A percentile compares a stretch with the other conserved stretches of the same genome.
Evolutionary conservation across 2,888 invertebrate species (phyloP).

Genomic region (Pilophorus perplexus): DNA sequence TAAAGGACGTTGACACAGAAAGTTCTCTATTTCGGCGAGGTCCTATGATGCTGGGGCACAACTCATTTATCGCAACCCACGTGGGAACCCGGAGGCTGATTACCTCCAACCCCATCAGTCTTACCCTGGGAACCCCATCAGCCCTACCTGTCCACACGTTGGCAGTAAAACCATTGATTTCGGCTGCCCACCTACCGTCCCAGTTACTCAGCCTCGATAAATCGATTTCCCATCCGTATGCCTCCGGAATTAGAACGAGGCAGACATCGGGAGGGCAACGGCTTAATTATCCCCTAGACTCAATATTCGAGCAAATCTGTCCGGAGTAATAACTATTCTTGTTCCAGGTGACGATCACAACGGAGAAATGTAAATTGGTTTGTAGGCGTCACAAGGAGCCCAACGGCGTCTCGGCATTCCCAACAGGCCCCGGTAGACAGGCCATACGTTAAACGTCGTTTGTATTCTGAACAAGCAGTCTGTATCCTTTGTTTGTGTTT

Average conservation of each 20-base stretch:
- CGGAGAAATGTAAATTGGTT: too few relatives aligned
- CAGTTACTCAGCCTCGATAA: background rate
- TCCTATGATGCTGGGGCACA: background rate
- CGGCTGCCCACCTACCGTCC: background rate
- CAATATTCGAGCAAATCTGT: too few relatives aligned
- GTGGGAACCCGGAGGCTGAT: background rate
- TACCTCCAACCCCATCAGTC: slow-evolving; percentile 5
- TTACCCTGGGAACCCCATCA: slow-evolving; percentile 25
- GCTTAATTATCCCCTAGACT: too few relatives aligned
- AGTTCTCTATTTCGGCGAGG: background rate
- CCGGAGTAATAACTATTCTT: too few relatives aligned
- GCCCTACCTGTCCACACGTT: slow-evolving; percentile 32
- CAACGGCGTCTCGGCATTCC: too few relatives aligned
- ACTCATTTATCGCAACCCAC: background rate
- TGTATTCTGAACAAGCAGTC: too few relatives aligned
- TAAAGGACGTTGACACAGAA: too few relatives aligned
- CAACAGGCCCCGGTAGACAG: too few relatives aligned
- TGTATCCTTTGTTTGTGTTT: too few relatives aligned
- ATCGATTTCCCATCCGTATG: background rate
- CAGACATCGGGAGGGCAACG: background rate
- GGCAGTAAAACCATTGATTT: slow-evolving; percentile 35
- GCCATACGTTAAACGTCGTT: too few relatives aligned
- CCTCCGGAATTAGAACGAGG: background rate
- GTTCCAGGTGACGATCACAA: too few relatives aligned
- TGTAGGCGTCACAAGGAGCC: too few relatives aligned